Evolutionary conservation across 2,888 invertebrate species (phyloP).

Genomic region (Lymantria dispar): DNA sequence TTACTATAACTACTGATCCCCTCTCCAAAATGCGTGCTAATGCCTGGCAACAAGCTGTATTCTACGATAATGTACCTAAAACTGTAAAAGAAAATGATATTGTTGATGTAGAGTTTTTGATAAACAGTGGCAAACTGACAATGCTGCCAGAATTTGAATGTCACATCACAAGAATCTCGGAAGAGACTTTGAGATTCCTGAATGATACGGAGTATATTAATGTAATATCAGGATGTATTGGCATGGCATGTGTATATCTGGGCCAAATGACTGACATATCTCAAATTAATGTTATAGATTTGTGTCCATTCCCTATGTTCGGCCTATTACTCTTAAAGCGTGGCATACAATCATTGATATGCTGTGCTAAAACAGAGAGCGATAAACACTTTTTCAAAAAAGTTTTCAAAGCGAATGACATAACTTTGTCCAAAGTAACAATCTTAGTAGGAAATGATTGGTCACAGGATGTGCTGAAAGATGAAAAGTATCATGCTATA

Average conservation of each 20-base stretch:
- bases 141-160: conserved; percentile 42
- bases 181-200: conserved; percentile 64
- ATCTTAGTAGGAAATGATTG: conserved; percentile 59
- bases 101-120: conserved; percentile 54
- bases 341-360: conserved; percentile 68
- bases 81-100: conserved; percentile 46
- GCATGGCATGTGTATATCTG: conserved; percentile 60
- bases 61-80: conserved; percentile 78
- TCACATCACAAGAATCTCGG: conserved; percentile 49
- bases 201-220: conserved; percentile 76
- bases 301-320: conserved; percentile 84
- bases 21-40: conserved; percentile 63
- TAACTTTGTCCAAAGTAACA: conserved; percentile 57
- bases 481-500: conserved; percentile 76
- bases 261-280: conserved; percentile 58
- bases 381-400: conserved; percentile 67
- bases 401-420: conserved; percentile 64
- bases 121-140: conserved; percentile 62
- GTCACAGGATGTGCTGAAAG: conserved; percentile 43
- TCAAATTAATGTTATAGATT: conserved; percentile 75
- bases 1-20: conserved; percentile 84
- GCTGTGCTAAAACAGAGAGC: conserved; percentile 55
- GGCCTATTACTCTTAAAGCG: conserved; percentile 82
- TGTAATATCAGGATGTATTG: conserved; percentile 57
- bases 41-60: conserved; percentile 92